Percentiles rank a stretch among this genome's conserved stretches.
phyloP scores from a whole-genome alignment of 53 echinoderm and acorn worm genomes.

The Arbacia lixula region DNA sequence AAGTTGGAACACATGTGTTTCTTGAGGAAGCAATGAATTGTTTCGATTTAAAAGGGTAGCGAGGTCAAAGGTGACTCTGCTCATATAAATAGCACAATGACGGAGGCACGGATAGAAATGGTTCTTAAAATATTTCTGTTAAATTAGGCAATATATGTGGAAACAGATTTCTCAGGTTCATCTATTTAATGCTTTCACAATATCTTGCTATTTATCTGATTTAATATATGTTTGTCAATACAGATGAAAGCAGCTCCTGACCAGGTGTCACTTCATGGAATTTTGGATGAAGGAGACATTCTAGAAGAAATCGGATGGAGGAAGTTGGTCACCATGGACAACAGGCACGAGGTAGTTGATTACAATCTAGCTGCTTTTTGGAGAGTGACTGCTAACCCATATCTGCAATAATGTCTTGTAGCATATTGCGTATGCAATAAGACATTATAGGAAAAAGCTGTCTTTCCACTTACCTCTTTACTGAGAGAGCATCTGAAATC shows the following conservation, averaged over 20 bases:
- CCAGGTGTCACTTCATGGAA: background rate
- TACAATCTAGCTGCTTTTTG: background rate
- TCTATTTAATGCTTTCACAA: background rate
- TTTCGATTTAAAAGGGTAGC: background rate
- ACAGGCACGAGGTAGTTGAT: background rate
- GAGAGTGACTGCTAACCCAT: background rate
- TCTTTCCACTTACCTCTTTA: too few relatives aligned
- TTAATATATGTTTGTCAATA: background rate
- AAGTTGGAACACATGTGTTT: background rate
- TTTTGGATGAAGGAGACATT: constrained; percentile 9
- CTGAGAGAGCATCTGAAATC: background rate
- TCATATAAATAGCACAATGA: background rate
- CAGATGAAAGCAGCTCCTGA: background rate
- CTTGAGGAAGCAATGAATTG: background rate
- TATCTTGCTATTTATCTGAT: too few relatives aligned
- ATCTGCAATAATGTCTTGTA: background rate
- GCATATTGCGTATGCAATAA: background rate
- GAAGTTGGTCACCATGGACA: constrained; percentile 25
- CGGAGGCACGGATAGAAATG: background rate
- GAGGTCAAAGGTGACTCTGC: background rate
- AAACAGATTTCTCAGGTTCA: background rate
- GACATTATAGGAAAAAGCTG: background rate
- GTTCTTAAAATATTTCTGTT: background rate
- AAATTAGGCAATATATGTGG: background rate
- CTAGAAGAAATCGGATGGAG: constrained; percentile 12